A percentile compares a stretch with the other conserved stretches of the same genome.
phyloP scores from a whole-genome alignment of 2,113 vertebrate species.

The Ranitomeya variabilis region DNA sequence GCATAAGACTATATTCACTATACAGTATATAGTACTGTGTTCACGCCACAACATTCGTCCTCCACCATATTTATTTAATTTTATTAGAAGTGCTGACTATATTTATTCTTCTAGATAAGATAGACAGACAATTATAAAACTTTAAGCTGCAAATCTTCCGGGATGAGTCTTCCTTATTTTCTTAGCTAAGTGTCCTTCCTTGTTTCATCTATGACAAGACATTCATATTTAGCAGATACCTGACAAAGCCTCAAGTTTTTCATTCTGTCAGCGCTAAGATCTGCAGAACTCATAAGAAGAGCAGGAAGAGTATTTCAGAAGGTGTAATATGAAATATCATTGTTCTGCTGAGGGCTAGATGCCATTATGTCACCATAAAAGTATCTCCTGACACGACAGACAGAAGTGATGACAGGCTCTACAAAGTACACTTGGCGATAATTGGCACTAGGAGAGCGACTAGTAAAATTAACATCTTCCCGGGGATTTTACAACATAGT shows the following conservation, averaged over 20 bases:
- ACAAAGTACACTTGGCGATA: neutral
- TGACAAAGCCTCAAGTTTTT: neutral
- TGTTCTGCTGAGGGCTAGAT: slow-evolving; percentile 7
- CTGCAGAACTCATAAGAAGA: slow-evolving; percentile 2
- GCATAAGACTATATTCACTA: too few species aligned
- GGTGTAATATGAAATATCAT: neutral
- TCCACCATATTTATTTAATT: too few species aligned
- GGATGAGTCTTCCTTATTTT: too few species aligned
- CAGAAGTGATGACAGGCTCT: slow-evolving; percentile 11
- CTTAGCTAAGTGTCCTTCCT: neutral
- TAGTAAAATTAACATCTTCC: neutral
- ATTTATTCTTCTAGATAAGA: neutral
- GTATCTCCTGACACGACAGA: neutral
- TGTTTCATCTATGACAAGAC: neutral
- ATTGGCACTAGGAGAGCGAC: neutral
- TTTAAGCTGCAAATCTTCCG: neutral
- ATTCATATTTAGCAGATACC: neutral
- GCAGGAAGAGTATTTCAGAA: slow-evolving; percentile 5
- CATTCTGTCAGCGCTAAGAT: neutral
- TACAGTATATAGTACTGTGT: too few species aligned
- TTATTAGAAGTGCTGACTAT: too few species aligned
- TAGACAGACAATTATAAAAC: neutral
- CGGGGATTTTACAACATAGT: neutral
- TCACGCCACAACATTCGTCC: too few species aligned
- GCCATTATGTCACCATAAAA: neutral